These are phyloP conservation scores for Trididemnum clinides DNA, from an alignment of 23 tunicate genomes.

Conservation along the genomic window DNA sequence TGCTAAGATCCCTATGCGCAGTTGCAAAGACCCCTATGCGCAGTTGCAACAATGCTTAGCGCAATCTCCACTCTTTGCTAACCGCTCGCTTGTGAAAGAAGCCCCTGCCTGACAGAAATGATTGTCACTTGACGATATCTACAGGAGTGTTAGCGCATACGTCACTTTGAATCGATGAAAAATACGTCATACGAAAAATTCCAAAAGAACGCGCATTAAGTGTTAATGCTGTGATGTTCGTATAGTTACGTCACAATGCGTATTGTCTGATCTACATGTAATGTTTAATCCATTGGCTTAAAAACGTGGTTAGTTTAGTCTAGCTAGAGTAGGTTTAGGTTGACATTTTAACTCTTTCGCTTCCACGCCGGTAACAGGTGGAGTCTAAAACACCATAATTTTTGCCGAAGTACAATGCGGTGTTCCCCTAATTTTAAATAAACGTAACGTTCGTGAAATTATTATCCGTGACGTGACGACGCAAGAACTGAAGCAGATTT, in stretches of 20 bases:
- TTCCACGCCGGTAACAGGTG: no score
- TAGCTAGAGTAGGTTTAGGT: not conserved
- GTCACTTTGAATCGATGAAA: not conserved
- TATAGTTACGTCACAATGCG: not conserved
- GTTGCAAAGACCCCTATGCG: not conserved
- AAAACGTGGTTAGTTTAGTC: not conserved
- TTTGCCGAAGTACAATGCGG: no score
- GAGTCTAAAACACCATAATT: no score
- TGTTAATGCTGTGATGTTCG: no score
- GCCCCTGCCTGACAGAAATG: not conserved
- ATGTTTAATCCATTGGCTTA: no score
- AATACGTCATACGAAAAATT: no score
- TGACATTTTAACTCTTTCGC: not conserved
- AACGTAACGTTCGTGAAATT: no score
- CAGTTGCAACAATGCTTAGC: not conserved
- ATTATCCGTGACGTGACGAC: no score
- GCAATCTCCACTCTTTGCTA: not conserved
- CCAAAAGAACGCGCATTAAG: not conserved
- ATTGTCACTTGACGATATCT: not conserved
- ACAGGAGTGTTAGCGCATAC: not conserved
- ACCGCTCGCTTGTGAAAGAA: not conserved
- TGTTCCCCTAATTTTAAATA: no score
- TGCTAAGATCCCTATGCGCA: no score
- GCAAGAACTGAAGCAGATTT: no score
- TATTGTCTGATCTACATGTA: not conserved